These are phyloP conservation scores for Pachypeltis micranthus DNA, from an alignment of 1,140 invertebrate genomes.

Conservation along the genomic window DNA sequence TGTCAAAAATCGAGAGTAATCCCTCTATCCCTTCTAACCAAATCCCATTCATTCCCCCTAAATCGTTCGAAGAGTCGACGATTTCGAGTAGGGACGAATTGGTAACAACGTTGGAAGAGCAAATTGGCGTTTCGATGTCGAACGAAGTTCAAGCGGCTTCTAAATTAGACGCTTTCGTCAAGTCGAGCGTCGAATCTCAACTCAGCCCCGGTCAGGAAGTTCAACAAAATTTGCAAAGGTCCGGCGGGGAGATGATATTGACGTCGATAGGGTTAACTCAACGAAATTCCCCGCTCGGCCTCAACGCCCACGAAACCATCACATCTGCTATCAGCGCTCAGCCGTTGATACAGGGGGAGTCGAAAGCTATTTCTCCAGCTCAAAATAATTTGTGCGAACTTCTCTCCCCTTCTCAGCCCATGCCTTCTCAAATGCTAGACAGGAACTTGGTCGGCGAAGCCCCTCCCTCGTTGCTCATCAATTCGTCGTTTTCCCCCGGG, in stretches of 20 bases:
- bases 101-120: neutral
- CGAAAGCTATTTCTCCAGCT: neutral
- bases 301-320: neutral
- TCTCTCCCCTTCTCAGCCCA: neutral
- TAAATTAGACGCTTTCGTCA: slow-evolving; percentile 50
- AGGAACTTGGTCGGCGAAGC: neutral
- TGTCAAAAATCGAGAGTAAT: slow-evolving; percentile 40
- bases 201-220: slow-evolving; percentile 5
- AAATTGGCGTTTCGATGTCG: neutral
- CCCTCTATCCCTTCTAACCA: neutral
- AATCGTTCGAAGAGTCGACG: neutral
- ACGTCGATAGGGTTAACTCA: neutral
- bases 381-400: neutral
- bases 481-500: neutral
- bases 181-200: slow-evolving; percentile 47
- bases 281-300: neutral
- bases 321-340: neutral
- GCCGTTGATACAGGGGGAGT: neutral
- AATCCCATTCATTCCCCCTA: neutral
- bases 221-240: neutral
- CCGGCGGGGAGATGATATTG: neutral
- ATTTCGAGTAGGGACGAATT: neutral
- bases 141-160: slow-evolving; percentile 32
- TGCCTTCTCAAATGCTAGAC: neutral
- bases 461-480: neutral